Conservation (phyloP, 2,113 vertebrate genomes). For the Muntiacus reevesi region DNA sequence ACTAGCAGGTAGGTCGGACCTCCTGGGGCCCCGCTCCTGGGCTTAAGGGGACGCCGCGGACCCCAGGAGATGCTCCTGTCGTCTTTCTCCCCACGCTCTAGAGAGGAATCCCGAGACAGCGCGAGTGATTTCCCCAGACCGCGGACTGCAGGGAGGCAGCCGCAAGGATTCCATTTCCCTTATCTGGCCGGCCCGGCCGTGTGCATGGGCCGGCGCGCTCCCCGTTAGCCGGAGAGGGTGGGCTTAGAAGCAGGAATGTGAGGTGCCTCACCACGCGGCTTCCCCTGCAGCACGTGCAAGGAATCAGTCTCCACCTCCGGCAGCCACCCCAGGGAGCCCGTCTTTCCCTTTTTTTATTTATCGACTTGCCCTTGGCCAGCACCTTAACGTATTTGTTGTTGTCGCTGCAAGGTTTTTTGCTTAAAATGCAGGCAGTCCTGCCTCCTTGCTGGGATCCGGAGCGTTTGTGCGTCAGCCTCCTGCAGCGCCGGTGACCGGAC, state of each 20-base stretch:
- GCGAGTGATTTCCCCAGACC: neutral
- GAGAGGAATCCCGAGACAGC: neutral
- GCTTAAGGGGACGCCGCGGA: neutral
- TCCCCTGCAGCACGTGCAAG: slow-evolving; percentile 45
- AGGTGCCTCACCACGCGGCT: neutral
- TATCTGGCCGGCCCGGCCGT: neutral
- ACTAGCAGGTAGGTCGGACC: neutral
- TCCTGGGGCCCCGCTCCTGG: neutral
- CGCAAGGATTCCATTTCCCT: neutral
- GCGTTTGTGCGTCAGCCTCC: slow-evolving; percentile 17
- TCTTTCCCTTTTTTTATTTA: slow-evolving; percentile 56
- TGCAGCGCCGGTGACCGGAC: neutral
- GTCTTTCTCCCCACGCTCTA: neutral
- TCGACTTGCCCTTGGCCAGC: slow-evolving; percentile 50
- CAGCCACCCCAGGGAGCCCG: neutral
- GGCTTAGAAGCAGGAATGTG: slow-evolving; percentile 46
- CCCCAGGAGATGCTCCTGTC: neutral
- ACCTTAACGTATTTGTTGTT: slow-evolving; percentile 46
- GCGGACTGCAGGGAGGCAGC: neutral
- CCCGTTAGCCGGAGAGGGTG: neutral
- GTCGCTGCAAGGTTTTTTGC: slow-evolving; percentile 24
- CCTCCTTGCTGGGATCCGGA: slow-evolving; percentile 8
- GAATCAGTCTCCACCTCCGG: slow-evolving; percentile 36
- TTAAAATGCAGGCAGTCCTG: slow-evolving; percentile 35
- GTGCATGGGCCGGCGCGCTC: fast-evolving